phyloP scores from a whole-genome alignment of 64 coral and sea anemone genomes.

The Orbicella faveolata region DNA sequence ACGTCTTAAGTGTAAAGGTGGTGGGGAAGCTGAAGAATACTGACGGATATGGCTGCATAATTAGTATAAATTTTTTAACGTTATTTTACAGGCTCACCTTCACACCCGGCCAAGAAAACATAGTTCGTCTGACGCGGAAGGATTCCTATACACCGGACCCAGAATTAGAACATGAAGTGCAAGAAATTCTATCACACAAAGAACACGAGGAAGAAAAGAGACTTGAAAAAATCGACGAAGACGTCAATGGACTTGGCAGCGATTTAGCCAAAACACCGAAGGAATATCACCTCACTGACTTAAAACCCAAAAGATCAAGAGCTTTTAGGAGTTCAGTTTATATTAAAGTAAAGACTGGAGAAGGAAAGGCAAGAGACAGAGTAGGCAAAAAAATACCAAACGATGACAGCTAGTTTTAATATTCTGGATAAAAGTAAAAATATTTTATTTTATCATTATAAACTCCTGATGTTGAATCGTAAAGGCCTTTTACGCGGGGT shows the following conservation, averaged over 20 bases:
- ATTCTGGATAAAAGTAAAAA: not conserved
- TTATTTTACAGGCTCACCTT: conserved; percentile 36
- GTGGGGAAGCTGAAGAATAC: too few relatives aligned
- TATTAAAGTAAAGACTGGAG: conserved; percentile 9
- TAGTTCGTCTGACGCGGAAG: conserved; percentile 29
- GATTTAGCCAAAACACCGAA: not conserved
- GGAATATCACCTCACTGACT: conserved; percentile 20
- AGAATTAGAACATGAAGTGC: conserved; percentile 35
- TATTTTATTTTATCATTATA: not conserved
- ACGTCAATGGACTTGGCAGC: conserved; percentile 1
- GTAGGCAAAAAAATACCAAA: not conserved
- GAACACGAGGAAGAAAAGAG: conserved; percentile 25
- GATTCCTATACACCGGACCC: conserved; percentile 54
- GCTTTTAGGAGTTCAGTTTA: conserved; percentile 20
- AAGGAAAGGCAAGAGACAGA: conserved; percentile 3
- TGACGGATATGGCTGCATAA: too few relatives aligned
- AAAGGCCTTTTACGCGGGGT: too few relatives aligned
- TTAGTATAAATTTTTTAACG: not conserved
- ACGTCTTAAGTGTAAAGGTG: too few relatives aligned
- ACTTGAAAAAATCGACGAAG: conserved; percentile 40
- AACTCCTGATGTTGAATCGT: not conserved
- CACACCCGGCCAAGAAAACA: conserved; percentile 12
- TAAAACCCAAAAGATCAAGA: conserved; percentile 20
- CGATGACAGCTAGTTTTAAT: not conserved
- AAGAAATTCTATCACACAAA: conserved; percentile 47